Evolutionary conservation across 2,797 vertebrate genomes (phyloP), one percentile per base, ranked within the genome.

Genomic region (Siniperca obscura): DNA sequence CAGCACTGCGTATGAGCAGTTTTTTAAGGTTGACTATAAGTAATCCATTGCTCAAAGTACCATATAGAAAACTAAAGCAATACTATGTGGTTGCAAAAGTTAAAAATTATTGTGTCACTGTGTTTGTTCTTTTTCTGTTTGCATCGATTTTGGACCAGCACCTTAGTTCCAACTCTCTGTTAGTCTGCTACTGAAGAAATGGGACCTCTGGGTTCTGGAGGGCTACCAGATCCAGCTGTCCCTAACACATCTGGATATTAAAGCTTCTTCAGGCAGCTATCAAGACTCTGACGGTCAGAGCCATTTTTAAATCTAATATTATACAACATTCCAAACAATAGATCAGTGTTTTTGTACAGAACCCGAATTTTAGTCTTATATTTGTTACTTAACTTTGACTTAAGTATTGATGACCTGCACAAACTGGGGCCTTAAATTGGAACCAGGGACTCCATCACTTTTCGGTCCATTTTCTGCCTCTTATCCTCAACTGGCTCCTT

Each of bases 171-270:
- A 75, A 42, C 48, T 9, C 8, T 69, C 7, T 62, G 30, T 72
- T 73, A 30, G 27, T 30, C 2, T 30, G 27, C 27, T 30, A 30
- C 53, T 55, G 21, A 48, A 70, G 34, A 40, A 71, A 34, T 97
- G 97, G 96, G 84, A 96, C 40, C 87, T 97, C 81, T 78, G 87
- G 13, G 96, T 97, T 40, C 95, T 96, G 0, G 70, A 76, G 0
- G 97, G 97, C 55, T 96, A 95, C 4, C 95, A 95, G 22, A 93
- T 97, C 84, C 92, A 25, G 38, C 94, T 97, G 73, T 96, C 95
- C 75, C 96, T 97, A 90, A 96, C 91, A 40, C 95, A 97, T 44
- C n/a, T 97, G 89, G 96, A 98, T 66, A 91, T 97, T 0, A 96
- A 97, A 62, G 87, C 90, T 0, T 96, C 96, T 0, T 89, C 92